phyloP scores from a whole-genome alignment of 2,113 vertebrate genomes.

The Calidris pugnax region DNA sequence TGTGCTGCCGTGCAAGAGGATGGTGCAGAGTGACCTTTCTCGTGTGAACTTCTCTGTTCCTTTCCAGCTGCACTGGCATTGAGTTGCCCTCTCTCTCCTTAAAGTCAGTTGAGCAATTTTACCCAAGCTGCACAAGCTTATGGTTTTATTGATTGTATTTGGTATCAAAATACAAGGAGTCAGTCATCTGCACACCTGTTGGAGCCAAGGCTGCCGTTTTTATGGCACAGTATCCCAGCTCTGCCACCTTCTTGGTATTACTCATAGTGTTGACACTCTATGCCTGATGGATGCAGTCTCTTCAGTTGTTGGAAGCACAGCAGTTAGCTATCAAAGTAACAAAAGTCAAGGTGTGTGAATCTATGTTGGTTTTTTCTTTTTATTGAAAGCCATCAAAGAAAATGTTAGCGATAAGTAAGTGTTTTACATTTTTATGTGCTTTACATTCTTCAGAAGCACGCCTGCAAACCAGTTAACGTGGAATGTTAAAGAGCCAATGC shows the following conservation, averaged over 20 bases:
- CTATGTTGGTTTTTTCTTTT: background rate
- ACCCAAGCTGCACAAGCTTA: background rate
- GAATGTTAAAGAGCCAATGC: background rate
- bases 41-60: fast-evolving
- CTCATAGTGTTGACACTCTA: background rate
- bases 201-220: background rate
- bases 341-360: background rate
- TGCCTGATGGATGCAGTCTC: background rate
- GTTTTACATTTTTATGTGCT: background rate
- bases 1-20: background rate
- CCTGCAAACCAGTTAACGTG: background rate
- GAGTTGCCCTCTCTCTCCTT: background rate
- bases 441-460: background rate
- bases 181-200: background rate
- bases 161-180: background rate
- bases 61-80: background rate
- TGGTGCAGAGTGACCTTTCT: background rate
- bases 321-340: background rate
- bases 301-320: background rate
- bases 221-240: background rate
- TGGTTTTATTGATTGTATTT: background rate
- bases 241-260: background rate
- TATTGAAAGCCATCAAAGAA: background rate
- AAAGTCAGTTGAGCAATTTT: background rate
- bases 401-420: background rate